Evolutionary conservation across 2,888 invertebrate genomes (phyloP), one percentile per base, ranked within the genome.

Genomic region (Chrysolina americana): DNA sequence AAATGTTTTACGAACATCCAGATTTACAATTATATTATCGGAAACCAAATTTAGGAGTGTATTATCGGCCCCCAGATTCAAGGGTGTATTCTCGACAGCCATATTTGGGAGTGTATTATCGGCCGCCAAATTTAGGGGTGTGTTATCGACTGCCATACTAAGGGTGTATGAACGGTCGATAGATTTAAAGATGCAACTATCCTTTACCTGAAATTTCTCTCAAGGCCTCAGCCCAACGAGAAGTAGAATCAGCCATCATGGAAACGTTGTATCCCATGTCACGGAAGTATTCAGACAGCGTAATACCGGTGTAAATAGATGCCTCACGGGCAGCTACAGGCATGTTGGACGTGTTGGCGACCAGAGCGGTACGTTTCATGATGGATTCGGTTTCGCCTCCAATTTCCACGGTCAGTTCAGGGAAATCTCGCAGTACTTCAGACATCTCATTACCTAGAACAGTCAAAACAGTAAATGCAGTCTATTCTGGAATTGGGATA

Each of bases 211-310:
- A 99, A 90, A 99, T 99, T 93, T 99, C 99, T 91, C 99, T 94
- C 89, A 99, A 92, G 83, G 99, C 99, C 89, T 99, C 99, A 76
- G 99, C 99, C 99, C 99, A 99, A 90, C 99, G 97, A 15, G 99
- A 99, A 21, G 99, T 99, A 41, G 99, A 99, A 90, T 99, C 99
- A 78, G 99, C 99, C 99, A 99, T 99, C 99, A 99, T 99, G 82
- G 99, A 98, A 63, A 99, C 99, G 89, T 99, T 97, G 93, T 98
- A 98, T 87, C 99, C 99, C 99, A 98, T 98, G 89, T 96, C 96
- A 85, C 96, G 93, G 95, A 98, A 99, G 90, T 99, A 99, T 89
- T 99, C 99, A 36, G 99, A 98, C n/a, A 99, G 91, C 0, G 99
- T 99, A 89, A 99, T 99, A 84, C 97, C 96, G 76, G 99, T 99